These are phyloP conservation scores for Oryzias melastigma DNA, from an alignment of 2,113 vertebrate species.

Conservation along the genomic window DNA sequence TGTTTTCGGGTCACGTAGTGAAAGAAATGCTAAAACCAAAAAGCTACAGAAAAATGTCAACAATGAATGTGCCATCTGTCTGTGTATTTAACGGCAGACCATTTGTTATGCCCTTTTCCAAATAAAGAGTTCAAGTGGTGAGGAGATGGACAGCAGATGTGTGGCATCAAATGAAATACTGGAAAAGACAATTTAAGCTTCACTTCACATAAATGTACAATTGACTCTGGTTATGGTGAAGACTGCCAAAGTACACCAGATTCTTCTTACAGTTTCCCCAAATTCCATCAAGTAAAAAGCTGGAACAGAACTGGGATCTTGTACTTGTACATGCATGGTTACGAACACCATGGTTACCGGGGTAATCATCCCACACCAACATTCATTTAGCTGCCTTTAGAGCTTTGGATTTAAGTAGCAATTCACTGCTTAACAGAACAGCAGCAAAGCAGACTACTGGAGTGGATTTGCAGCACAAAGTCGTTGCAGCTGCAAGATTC, in stretches of 20 bases:
- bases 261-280: constrained; percentile 13
- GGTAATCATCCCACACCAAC: neutral
- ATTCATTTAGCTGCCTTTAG: neutral
- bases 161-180: constrained; percentile 25
- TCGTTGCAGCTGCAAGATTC: too few species aligned
- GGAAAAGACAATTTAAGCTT: constrained; percentile 5
- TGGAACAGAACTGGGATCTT: constrained; percentile 21
- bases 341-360: constrained; percentile 27
- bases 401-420: neutral
- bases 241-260: constrained; percentile 9
- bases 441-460: too few species aligned
- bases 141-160: constrained; percentile 63
- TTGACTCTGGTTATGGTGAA: constrained; percentile 4
- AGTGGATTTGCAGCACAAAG: too few species aligned
- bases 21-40: constrained; percentile 37
- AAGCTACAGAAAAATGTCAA: constrained; percentile 20
- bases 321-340: constrained; percentile 30
- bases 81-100: constrained; percentile 48
- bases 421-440: too few species aligned
- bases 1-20: constrained; percentile 40
- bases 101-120: constrained; percentile 56
- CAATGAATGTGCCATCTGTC: constrained; percentile 24
- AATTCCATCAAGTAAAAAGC: constrained; percentile 12
- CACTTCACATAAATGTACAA: constrained; percentile 7
- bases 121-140: constrained; percentile 40